Evolutionary conservation across 2,113 vertebrate species (phyloP).

Genomic region (Leptocoma aspasia): DNA sequence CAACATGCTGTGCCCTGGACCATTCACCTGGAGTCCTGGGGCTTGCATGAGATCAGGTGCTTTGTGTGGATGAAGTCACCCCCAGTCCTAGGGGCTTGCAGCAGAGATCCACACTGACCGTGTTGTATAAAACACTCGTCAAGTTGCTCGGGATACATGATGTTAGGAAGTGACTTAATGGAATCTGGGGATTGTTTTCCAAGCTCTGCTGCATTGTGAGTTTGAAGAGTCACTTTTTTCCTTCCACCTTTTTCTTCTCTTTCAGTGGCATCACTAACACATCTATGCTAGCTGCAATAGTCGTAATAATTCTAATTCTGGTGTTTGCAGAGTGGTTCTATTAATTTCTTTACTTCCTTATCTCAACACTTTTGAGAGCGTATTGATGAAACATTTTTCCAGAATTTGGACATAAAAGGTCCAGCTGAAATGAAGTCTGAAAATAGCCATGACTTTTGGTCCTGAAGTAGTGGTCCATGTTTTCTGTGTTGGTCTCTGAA

Average conservation of each 20-base stretch:
- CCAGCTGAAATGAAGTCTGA: not conserved
- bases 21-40: not conserved
- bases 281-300: not conserved
- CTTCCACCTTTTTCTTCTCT: not conserved
- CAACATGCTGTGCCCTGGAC: not conserved
- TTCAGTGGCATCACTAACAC: not conserved
- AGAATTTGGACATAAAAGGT: not conserved
- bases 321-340: not conserved
- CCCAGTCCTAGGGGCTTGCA: not conserved
- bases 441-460: not conserved
- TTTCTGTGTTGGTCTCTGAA: not conserved
- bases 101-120: accelerated
- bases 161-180: not conserved
- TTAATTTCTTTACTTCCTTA: not conserved
- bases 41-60: not conserved
- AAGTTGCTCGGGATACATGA: not conserved
- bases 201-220: not conserved
- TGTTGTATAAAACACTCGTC: not conserved
- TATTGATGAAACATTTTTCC: not conserved
- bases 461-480: not conserved
- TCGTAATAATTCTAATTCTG: not conserved
- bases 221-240: not conserved
- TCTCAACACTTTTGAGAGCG: not conserved
- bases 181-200: not conserved
- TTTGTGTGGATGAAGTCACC: not conserved